Evolutionary conservation across 1,140 invertebrate genomes (phyloP), one percentile per base, ranked within the genome.

Genomic region (Atta colombica): DNA sequence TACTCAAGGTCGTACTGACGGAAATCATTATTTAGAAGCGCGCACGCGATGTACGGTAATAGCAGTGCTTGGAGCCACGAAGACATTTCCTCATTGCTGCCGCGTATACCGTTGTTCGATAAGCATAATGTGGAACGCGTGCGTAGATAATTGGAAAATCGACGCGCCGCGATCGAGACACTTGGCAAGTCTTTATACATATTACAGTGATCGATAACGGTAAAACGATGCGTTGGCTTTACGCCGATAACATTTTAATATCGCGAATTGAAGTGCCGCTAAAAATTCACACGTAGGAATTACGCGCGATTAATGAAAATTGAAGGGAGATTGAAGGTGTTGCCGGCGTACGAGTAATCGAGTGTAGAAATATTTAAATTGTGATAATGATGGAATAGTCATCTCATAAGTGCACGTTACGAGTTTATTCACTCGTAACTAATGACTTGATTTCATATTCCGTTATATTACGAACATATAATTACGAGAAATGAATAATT

Each of bases 1-100:
- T 49, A 61, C 28, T 63, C 78, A 72, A 84, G 71, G 82, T 81
- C 68, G 87, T 58, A 72, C 87, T 91, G 89, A 91, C 90, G 90
- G 90, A 91, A 91, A 90, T 91, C 89, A 91, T 91, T 91, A 91
- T 87, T 87, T 77, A 85, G 80, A 88, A 72, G 68, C 78, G 69
- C 53, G 53, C 31, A 4, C 80, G 39, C 68, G 58, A 49, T 66
- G 60, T 28, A 58, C 68, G 68, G 53, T 90, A 90, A 91, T 91
- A 51, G 72, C 78, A 51, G 49, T 39, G 55, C 74, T 55, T 14
- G 45, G 3, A 61, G 66, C 66, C 66, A 25, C 77, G 74, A 60
- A 87, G 82, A 91, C 88, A 90, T 93, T 94, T 94, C 92, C 92
- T 93, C 91, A 92, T 94, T 92, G 92, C 89, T 84, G 86, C 65